Evolutionary conservation across 2,113 vertebrate species (phyloP).

Genomic region (Zosterops lateralis): DNA sequence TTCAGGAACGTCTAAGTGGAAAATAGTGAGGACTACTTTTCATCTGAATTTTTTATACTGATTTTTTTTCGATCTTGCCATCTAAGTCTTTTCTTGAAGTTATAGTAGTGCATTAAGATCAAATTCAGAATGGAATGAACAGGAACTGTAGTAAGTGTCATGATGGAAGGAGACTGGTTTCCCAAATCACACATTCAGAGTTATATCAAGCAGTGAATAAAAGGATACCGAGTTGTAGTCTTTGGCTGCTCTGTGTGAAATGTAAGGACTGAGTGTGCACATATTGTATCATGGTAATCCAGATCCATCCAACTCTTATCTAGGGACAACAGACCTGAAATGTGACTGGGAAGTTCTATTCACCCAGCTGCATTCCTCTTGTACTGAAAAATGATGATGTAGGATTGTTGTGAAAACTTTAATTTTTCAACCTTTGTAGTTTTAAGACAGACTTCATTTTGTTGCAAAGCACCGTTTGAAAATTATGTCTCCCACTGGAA

Average conservation of each 20-base stretch:
- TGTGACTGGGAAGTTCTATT: not conserved
- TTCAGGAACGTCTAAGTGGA: not conserved
- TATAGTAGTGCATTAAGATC: not conserved
- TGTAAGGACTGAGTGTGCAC: not conserved
- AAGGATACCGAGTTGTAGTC: not conserved
- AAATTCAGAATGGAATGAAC: not conserved
- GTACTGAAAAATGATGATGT: not conserved
- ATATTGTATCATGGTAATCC: fast-evolving
- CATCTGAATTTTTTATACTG: not conserved
- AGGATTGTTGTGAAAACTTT: not conserved
- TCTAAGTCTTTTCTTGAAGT: not conserved
- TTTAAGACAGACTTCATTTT: not conserved
- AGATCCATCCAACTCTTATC: not conserved
- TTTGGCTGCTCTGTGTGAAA: not conserved
- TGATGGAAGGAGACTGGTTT: not conserved
- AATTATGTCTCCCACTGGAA: not conserved
- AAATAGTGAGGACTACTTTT: not conserved
- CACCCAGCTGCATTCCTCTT: not conserved
- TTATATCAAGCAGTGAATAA: not conserved
- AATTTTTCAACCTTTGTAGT: not conserved
- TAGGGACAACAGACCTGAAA: not conserved
- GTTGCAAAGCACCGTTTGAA: not conserved
- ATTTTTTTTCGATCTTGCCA: not conserved
- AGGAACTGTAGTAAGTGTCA: not conserved
- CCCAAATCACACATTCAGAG: not conserved